A percentile compares a stretch with the other conserved stretches of the same genome.
Evolutionary conservation across 2,113 vertebrate genomes (phyloP).

Genomic region (Calcarius ornatus): DNA sequence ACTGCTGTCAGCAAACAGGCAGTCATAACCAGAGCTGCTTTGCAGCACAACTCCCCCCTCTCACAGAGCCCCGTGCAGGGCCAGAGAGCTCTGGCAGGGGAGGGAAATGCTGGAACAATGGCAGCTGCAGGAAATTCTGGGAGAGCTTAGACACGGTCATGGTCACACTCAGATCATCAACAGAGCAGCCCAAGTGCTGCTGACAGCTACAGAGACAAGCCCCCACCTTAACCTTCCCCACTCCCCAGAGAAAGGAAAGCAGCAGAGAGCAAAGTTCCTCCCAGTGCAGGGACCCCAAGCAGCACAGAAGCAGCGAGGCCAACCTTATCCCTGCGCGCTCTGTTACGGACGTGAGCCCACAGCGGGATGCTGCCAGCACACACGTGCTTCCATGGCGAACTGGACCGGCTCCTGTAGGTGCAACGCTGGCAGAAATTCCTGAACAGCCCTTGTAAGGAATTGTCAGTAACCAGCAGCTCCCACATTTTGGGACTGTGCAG

Average conservation of each 20-base stretch:
- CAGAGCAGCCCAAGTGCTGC: background rate
- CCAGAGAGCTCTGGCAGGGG: background rate
- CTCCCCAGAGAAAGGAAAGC: background rate
- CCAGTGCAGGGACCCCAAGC: background rate
- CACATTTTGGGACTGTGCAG: constrained; percentile 23
- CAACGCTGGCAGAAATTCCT: constrained; percentile 41
- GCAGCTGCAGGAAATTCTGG: background rate
- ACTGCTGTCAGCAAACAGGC: background rate
- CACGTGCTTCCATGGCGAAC: background rate
- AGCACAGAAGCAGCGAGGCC: background rate
- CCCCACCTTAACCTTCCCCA: background rate
- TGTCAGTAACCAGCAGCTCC: background rate
- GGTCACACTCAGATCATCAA: background rate
- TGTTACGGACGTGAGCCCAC: constrained; percentile 47
- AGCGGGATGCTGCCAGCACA: background rate
- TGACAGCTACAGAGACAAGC: background rate
- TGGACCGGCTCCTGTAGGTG: background rate
- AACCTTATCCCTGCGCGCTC: constrained; percentile 63
- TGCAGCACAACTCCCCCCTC: background rate
- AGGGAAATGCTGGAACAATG: background rate
- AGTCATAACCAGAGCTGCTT: background rate
- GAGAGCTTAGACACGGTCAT: background rate
- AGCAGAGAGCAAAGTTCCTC: background rate
- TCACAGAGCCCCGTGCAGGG: background rate
- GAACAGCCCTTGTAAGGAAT: constrained; percentile 49